Percentiles rank a stretch among this genome's conserved stretches.
Evolutionary conservation across 2,113 vertebrate genomes (phyloP).

Genomic region (Takifugu bimaculatus): DNA sequence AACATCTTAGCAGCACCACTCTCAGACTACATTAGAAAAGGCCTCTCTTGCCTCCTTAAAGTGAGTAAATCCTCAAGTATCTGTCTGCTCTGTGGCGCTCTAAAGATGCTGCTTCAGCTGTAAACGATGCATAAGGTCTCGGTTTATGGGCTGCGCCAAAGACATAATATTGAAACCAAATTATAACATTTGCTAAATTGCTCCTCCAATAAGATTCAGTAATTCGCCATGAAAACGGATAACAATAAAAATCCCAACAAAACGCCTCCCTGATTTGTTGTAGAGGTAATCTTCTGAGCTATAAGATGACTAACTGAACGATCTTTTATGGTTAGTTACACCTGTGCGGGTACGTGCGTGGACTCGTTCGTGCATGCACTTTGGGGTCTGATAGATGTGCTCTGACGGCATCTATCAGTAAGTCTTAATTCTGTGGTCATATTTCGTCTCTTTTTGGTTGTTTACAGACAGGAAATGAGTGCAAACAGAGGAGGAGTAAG

Average conservation of each 20-base stretch:
- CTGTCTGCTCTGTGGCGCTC: conserved; percentile 30
- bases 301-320: conserved; percentile 16
- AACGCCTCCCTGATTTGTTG: conserved; percentile 29
- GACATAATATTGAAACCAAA: conserved; percentile 31
- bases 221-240: conserved; percentile 28
- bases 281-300: conserved; percentile 18
- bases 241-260: conserved; percentile 30
- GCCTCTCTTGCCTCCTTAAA: conserved; percentile 12
- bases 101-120: conserved; percentile 8
- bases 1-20: conserved; percentile 20
- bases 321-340: background rate
- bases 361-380: background rate
- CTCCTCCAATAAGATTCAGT: conserved; percentile 17
- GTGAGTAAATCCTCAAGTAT: conserved; percentile 25
- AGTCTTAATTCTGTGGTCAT: conserved; percentile 46
- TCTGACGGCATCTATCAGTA: conserved; percentile 54
- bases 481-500: conserved; percentile 1
- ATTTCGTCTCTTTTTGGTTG: conserved; percentile 33
- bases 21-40: conserved; percentile 31
- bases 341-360: background rate
- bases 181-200: conserved; percentile 24
- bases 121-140: no score
- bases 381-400: conserved; percentile 34
- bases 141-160: conserved; percentile 9
- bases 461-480: conserved; percentile 24